Conservation (phyloP, 2,888 invertebrate species). For the Dryocosmus kuriphilus region DNA sequence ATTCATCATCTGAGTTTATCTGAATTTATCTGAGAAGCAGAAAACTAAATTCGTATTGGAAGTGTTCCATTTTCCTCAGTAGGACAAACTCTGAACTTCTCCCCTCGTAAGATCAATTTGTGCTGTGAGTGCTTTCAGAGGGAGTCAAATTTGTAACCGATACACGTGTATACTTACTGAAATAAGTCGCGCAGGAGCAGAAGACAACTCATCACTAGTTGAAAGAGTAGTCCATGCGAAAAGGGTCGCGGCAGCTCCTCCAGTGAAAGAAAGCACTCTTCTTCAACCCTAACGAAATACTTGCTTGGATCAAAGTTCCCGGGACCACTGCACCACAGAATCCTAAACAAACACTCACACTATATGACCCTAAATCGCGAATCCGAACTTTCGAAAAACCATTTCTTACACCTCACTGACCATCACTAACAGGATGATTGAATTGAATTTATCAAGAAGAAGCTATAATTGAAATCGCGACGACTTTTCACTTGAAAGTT, state of each 20-base stretch:
- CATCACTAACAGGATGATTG: background rate
- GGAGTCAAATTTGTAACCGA: background rate
- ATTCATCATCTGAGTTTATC: background rate
- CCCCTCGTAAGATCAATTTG: constrained; percentile 5
- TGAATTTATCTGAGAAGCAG: background rate
- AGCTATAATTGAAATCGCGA: constrained; percentile 12
- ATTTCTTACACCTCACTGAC: constrained; percentile 18
- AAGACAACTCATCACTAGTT: constrained; percentile 20
- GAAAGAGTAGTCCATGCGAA: background rate
- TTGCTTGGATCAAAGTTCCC: background rate
- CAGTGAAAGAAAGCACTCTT: background rate
- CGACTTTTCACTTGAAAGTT: constrained; percentile 1
- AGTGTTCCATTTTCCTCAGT: background rate
- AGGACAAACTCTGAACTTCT: background rate
- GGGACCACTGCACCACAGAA: constrained; percentile 29
- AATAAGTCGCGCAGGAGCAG: background rate
- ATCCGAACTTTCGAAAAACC: background rate
- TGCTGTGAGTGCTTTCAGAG: background rate
- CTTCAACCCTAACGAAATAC: constrained; percentile 4
- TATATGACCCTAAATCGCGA: constrained; percentile 18
- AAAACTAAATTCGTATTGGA: background rate
- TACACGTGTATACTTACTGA: constrained; percentile 27
- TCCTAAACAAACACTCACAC: constrained; percentile 33
- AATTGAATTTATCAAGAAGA: background rate
- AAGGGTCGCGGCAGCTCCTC: background rate